These are phyloP conservation scores for Amphiprion clarkii DNA, from an alignment of 2,797 vertebrate species.

Conservation along the genomic window DNA sequence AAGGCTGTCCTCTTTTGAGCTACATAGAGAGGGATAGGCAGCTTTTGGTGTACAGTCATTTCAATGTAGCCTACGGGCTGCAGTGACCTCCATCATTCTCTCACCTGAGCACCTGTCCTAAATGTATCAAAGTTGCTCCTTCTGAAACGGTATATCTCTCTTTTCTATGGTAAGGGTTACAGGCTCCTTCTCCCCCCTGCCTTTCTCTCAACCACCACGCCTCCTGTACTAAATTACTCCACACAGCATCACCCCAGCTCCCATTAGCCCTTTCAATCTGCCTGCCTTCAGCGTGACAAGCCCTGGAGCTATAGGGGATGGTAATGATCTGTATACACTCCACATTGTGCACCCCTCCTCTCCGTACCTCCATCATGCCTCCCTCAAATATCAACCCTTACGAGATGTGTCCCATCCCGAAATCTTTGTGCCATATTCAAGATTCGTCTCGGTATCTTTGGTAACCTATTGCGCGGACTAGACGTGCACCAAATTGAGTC, in stretches of 20 bases:
- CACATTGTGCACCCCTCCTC: slow-evolving; percentile 36
- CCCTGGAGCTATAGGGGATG: slow-evolving; percentile 77
- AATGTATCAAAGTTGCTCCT: slow-evolving; percentile 65
- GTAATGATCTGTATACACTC: slow-evolving; percentile 81
- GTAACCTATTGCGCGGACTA: slow-evolving; percentile 61
- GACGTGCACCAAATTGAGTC: slow-evolving; percentile 74
- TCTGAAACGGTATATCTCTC: slow-evolving; percentile 70
- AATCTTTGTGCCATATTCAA: slow-evolving; percentile 40
- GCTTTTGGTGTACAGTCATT: slow-evolving; percentile 63
- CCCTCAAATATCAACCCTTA: slow-evolving; percentile 54
- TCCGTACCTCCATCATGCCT: slow-evolving; percentile 34
- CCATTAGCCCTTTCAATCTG: slow-evolving; percentile 83
- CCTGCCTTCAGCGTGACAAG: slow-evolving; percentile 84
- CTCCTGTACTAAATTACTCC: slow-evolving; percentile 81
- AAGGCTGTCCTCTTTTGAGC: slow-evolving; percentile 74
- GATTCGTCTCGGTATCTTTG: slow-evolving; percentile 57
- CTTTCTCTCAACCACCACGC: slow-evolving; percentile 60
- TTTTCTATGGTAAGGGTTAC: slow-evolving; percentile 77
- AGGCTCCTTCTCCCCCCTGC: slow-evolving; percentile 56
- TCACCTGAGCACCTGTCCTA: slow-evolving; percentile 76
- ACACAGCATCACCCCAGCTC: slow-evolving; percentile 81
- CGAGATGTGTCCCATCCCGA: slow-evolving; percentile 48
- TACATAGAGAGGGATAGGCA: slow-evolving; percentile 48
- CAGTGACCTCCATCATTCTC: slow-evolving; percentile 73
- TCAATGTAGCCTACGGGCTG: slow-evolving; percentile 58